phyloP scores from a whole-genome alignment of 2,888 invertebrate species.

The Cepaea hortensis region DNA sequence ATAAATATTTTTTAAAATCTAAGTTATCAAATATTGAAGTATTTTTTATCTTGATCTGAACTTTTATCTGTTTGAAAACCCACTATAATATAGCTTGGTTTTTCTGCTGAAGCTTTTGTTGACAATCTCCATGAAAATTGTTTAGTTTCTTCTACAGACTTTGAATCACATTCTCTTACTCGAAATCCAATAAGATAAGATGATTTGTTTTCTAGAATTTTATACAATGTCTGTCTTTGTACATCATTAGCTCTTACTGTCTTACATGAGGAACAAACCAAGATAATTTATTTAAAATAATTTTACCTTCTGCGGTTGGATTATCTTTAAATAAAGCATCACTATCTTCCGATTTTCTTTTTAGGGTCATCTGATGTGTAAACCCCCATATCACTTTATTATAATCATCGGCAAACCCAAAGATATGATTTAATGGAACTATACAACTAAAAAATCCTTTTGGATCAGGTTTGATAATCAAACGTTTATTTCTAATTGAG shows the following conservation, averaged over 20 bases:
- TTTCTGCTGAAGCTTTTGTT: slow-evolving; percentile 6
- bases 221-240: background rate
- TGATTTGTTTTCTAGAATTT: background rate
- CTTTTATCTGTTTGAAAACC: slow-evolving; percentile 19
- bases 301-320: background rate
- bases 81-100: slow-evolving; percentile 18
- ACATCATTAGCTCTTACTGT: background rate
- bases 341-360: slow-evolving; percentile 11
- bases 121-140: background rate
- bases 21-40: slow-evolving; percentile 11
- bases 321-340: background rate
- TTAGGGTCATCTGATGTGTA: background rate
- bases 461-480: background rate
- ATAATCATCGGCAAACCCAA: slow-evolving; percentile 25
- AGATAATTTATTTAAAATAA: background rate
- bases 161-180: background rate
- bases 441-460: slow-evolving; percentile 4
- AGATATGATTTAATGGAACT: slow-evolving; percentile 29
- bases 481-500: background rate
- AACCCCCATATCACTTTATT: slow-evolving; percentile 26
- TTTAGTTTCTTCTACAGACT: slow-evolving; percentile 10
- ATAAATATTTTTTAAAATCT: slow-evolving; percentile 9
- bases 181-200: background rate
- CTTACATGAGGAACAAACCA: slow-evolving; percentile 11
- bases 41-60: background rate